These are phyloP conservation scores for Phoxinus phoxinus DNA, from an alignment of 2,113 vertebrate species.

Conservation along the genomic window DNA sequence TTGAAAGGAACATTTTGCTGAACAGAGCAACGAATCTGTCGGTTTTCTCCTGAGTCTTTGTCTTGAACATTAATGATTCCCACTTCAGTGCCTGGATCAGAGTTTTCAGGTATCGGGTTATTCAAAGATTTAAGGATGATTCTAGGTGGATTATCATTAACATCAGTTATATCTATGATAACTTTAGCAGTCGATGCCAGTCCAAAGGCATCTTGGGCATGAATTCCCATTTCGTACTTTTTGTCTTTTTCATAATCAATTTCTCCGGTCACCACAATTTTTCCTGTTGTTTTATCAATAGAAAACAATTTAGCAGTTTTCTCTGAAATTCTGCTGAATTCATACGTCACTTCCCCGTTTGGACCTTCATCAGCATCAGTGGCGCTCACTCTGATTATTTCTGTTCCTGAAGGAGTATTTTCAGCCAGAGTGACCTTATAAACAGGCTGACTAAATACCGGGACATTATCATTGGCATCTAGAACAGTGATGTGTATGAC, in stretches of 20 bases:
- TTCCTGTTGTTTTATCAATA: slow-evolving; percentile 39
- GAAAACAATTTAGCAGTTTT: slow-evolving; percentile 44
- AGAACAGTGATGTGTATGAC: slow-evolving; percentile 61
- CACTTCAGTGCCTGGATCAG: slow-evolving; percentile 43
- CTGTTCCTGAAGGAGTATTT: slow-evolving; percentile 50
- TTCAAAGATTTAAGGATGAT: slow-evolving; percentile 47
- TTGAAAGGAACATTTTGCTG: slow-evolving; percentile 67
- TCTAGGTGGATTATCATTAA: slow-evolving; percentile 55
- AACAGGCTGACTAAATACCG: slow-evolving; percentile 47
- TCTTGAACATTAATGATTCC: slow-evolving; percentile 55
- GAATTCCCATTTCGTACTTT: slow-evolving; percentile 47
- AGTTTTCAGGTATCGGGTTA: slow-evolving; percentile 38
- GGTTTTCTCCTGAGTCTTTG: slow-evolving; percentile 56
- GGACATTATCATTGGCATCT: slow-evolving; percentile 56
- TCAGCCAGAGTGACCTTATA: slow-evolving; percentile 58
- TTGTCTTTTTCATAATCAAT: slow-evolving; percentile 53
- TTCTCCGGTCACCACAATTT: slow-evolving; percentile 33
- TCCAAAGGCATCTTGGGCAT: slow-evolving; percentile 46
- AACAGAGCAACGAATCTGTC: slow-evolving; percentile 52
- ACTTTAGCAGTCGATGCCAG: slow-evolving; percentile 49
- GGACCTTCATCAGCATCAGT: slow-evolving; percentile 81
- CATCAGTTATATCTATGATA: slow-evolving; percentile 47
- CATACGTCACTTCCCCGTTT: slow-evolving; percentile 76
- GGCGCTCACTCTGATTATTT: slow-evolving; percentile 44
- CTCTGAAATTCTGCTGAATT: slow-evolving; percentile 46